These are phyloP conservation scores for Paratrypauchen microcephalus DNA, from an alignment of 2,797 vertebrate species.

Conservation along the genomic window DNA sequence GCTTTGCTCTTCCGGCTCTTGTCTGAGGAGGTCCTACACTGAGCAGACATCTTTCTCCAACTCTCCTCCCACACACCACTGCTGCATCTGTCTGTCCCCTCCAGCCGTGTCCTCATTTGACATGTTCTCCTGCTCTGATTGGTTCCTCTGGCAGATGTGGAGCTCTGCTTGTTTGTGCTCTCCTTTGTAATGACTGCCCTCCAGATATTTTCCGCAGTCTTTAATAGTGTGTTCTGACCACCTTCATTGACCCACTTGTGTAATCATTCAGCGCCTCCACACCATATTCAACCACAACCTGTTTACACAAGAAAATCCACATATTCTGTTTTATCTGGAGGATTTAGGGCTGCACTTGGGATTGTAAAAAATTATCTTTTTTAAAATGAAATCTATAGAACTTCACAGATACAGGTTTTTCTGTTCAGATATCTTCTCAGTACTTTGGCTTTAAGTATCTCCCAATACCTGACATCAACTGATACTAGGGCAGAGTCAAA, in stretches of 20 bases:
- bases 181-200: background rate
- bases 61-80: slow-evolving; percentile 10
- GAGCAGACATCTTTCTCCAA: slow-evolving; percentile 19
- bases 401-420: too few relatives aligned
- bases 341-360: too few relatives aligned
- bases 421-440: too few relatives aligned
- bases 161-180: background rate
- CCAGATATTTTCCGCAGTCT: background rate
- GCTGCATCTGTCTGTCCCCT: slow-evolving; percentile 12
- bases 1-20: slow-evolving; percentile 15
- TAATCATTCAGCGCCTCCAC: slow-evolving; percentile 13
- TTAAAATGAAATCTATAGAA: too few relatives aligned
- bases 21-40: slow-evolving; percentile 20
- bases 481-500: too few relatives aligned
- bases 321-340: background rate
- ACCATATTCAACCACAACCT: slow-evolving; percentile 39
- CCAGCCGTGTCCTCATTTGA: slow-evolving; percentile 7
- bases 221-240: background rate
- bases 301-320: slow-evolving; percentile 28
- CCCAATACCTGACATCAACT: too few relatives aligned
- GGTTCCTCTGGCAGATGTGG: background rate
- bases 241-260: background rate
- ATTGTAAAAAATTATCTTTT: too few relatives aligned
- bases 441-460: too few relatives aligned
- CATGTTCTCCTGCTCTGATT: slow-evolving; percentile 2